A percentile compares a stretch with the other conserved stretches of the same genome.
Evolutionary conservation across 2,888 invertebrate species (phyloP).

Genomic region (Dynastes hyllus): DNA sequence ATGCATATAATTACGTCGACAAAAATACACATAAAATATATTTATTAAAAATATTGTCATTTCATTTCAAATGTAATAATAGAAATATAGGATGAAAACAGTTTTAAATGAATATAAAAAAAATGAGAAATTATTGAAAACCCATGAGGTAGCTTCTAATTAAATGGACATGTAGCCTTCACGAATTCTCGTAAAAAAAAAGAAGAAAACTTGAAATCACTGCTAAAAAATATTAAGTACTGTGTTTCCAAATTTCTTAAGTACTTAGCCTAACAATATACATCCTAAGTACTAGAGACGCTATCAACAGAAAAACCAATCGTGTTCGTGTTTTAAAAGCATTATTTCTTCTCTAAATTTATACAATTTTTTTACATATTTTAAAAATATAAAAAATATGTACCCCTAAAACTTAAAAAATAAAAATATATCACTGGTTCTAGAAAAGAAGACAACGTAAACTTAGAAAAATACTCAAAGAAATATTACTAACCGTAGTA

Average conservation of each 20-base stretch:
- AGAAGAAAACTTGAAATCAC: constrained; percentile 10
- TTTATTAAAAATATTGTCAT: constrained; percentile 55
- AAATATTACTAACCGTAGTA: constrained; percentile 45
- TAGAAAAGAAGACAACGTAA: constrained; percentile 30
- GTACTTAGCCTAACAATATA: constrained; percentile 52
- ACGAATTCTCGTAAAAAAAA: constrained; percentile 40
- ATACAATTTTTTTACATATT: constrained; percentile 48
- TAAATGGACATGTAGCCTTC: constrained; percentile 52
- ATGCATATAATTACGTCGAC: constrained; percentile 52
- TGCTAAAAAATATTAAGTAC: constrained; percentile 47
- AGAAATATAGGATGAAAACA: constrained; percentile 41
- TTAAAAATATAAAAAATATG: constrained; percentile 43
- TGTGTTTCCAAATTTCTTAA: constrained; percentile 41
- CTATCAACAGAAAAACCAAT: constrained; percentile 43
- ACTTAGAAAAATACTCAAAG: constrained; percentile 34
- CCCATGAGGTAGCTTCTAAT: constrained; percentile 55
- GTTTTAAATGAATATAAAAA: constrained; percentile 43
- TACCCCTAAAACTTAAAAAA: constrained; percentile 38
- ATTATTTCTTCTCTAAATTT: constrained; percentile 44
- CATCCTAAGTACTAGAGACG: constrained; percentile 45
- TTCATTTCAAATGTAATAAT: constrained; percentile 50
- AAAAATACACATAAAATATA: constrained; percentile 53
- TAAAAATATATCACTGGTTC: constrained; percentile 46
- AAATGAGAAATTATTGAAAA: constrained; percentile 48
- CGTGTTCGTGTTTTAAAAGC: constrained; percentile 44